Percentiles rank a stretch among this genome's conserved stretches.
Evolutionary conservation across 2,888 invertebrate species (phyloP).

Genomic region (Coleophora flavipennella): DNA sequence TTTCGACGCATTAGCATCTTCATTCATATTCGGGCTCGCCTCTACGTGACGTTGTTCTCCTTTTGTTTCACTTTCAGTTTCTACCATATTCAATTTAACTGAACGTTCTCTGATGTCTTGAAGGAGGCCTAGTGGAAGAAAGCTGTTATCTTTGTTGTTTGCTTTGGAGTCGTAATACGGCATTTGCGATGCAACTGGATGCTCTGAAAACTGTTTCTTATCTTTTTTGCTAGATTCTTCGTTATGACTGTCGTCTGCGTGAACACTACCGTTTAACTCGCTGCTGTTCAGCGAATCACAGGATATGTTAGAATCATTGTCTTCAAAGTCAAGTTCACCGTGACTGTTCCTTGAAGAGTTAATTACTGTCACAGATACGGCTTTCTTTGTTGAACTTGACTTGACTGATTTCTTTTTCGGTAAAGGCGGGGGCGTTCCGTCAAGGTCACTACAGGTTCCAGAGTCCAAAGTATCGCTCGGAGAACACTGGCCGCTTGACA

Average conservation of each 20-base stretch:
- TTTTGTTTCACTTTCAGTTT: conserved; percentile 54
- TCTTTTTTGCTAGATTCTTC: conserved; percentile 54
- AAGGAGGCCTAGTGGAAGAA: conserved; percentile 77
- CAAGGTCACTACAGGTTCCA: conserved; percentile 88
- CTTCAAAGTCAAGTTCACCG: conserved; percentile 79
- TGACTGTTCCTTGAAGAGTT: conserved; percentile 73
- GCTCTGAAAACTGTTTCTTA: conserved; percentile 39
- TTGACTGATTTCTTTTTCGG: conserved; percentile 77
- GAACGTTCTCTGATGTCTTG: conserved; percentile 80
- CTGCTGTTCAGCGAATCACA: conserved; percentile 86
- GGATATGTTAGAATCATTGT: conserved; percentile 83
- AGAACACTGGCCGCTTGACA: conserved; percentile 87
- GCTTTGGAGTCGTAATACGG: conserved; percentile 36
- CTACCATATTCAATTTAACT: conserved; percentile 60
- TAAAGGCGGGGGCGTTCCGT: conserved; percentile 79
- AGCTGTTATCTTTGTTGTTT: conserved; percentile 54
- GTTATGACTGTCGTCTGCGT: conserved; percentile 61
- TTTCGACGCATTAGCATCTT: conserved; percentile 57
- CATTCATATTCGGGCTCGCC: conserved; percentile 61
- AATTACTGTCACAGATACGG: conserved; percentile 72
- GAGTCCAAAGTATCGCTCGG: conserved; percentile 88
- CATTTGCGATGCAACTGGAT: conserved; percentile 48
- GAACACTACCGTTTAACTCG: conserved; percentile 73
- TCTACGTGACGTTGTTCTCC: conserved; percentile 39
- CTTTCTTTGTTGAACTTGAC: conserved; percentile 60